Base-by-base conservation (phyloP, 2,797 vertebrate species). In the Amphiprion clarkii region DNA sequence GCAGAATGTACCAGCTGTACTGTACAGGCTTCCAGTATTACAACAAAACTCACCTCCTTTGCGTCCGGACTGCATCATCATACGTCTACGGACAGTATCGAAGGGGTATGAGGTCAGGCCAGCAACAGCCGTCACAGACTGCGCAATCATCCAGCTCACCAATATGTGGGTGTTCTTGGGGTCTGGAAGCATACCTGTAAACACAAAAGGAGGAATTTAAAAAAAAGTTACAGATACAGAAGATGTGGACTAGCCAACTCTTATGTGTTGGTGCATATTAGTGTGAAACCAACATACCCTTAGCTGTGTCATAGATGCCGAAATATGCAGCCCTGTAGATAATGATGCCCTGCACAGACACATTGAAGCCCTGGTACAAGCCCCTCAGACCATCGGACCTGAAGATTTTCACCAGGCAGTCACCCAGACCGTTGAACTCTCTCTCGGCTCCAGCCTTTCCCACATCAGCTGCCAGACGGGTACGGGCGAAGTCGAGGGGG, bases 1-100 rank as follows among this genome's bases (percentile, higher is more conserved):
- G 23, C n/a, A 13, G 3, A 27, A 5, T 13, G 3, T 6, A 13
- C 6, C 49, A 13, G 21, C 48, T 21, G 6, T 2, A 10, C n/a
- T 4, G 19, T 1, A 21, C 1, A 21, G 13, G 8, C 14, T 44
- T 16, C 5, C 42, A 16, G 16, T 3, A 11, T 9, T 21, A 49
- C 48, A 21, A 49, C 9, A 11, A 44, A 59, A 73, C 92, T 74
- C 56, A 96, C 95, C 94, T 95, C 93, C 93, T 95, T 95, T 99
- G 65, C 95, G 96, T 33, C 96, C 98, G 0, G 97, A 97, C 95
- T 97, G 97, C 97, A 98, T 98, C 97, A 99, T 98, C 97, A 98
- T 97, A 72, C 97, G 96, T 79, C 97, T 96, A 71, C 97, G 96
- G 68, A 99, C 97, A 0, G 97, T 99, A 87, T 98, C 97, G 27